A percentile compares a stretch with the other conserved stretches of the same genome.
Evolutionary conservation across 2,797 vertebrate genomes (phyloP).

Genomic region (Scarus forsteni): DNA sequence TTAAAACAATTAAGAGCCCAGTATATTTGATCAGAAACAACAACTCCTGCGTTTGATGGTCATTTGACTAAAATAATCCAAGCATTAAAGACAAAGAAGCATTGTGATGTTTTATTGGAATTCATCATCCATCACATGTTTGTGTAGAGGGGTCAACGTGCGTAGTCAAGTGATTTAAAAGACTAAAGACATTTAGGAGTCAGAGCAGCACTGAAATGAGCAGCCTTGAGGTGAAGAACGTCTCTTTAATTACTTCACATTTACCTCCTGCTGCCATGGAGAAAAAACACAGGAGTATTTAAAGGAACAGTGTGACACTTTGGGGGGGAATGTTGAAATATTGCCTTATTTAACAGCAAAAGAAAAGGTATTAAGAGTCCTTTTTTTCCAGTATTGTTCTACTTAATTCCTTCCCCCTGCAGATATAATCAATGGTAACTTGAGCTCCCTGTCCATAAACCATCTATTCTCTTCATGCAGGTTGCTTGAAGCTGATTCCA

Average conservation of each 20-base stretch:
- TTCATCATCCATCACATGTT: conserved; percentile 9
- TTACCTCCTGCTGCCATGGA: conserved; percentile 7
- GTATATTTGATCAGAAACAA: background rate
- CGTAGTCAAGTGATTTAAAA: conserved; percentile 40
- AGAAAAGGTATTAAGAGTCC: too few relatives aligned
- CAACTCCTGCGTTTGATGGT: too few relatives aligned
- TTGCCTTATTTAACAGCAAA: background rate
- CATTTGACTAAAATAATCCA: background rate
- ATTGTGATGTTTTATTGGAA: conserved; percentile 1
- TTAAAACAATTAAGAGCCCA: background rate
- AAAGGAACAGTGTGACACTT: background rate
- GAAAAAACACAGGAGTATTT: background rate
- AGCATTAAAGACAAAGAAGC: background rate
- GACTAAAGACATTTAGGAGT: conserved; percentile 24
- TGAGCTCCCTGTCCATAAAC: conserved; percentile 1
- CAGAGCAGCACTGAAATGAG: conserved; percentile 23
- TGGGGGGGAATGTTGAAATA: background rate
- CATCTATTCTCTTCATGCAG: conserved; percentile 70
- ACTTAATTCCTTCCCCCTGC: background rate
- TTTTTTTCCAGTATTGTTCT: too few relatives aligned
- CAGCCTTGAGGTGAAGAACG: conserved; percentile 10
- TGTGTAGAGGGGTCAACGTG: background rate
- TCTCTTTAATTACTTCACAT: conserved; percentile 43
- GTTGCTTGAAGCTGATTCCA: conserved; percentile 96
- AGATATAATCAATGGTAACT: background rate